Conservation (phyloP, 2,113 vertebrate species). For the Glaucidium brasilianum region DNA sequence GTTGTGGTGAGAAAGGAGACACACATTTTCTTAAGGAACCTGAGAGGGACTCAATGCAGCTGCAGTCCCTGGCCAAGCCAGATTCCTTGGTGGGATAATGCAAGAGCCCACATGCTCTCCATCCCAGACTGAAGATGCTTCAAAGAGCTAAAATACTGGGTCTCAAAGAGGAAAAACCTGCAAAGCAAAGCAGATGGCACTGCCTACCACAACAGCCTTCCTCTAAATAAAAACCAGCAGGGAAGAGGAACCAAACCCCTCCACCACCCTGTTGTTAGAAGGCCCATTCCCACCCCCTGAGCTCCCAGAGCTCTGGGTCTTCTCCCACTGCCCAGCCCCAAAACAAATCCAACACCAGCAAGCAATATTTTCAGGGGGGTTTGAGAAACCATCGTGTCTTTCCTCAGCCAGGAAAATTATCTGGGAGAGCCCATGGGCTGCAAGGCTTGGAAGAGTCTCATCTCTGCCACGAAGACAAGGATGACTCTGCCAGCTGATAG, state of each 20-base stretch:
- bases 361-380: not conserved
- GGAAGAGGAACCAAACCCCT: not conserved
- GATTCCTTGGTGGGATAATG: not conserved
- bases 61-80: not conserved
- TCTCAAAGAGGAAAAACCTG: not conserved
- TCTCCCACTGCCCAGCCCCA: not conserved
- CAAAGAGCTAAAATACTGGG: not conserved
- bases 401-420: not conserved
- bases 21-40: not conserved
- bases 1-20: not conserved
- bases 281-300: not conserved
- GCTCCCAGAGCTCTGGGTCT: not conserved
- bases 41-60: not conserved
- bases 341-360: not conserved
- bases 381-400: accelerated
- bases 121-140: not conserved
- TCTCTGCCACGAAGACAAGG: not conserved
- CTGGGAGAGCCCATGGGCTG: not conserved
- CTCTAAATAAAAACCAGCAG: not conserved
- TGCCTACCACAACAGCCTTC: not conserved
- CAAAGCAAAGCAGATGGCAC: not conserved
- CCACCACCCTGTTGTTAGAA: not conserved
- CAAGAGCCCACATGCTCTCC: not conserved
- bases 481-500: not conserved
- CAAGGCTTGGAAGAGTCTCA: not conserved